phyloP scores from a whole-genome alignment of 2,888 invertebrate genomes.

The Gymnoscelis rufifasciata region DNA sequence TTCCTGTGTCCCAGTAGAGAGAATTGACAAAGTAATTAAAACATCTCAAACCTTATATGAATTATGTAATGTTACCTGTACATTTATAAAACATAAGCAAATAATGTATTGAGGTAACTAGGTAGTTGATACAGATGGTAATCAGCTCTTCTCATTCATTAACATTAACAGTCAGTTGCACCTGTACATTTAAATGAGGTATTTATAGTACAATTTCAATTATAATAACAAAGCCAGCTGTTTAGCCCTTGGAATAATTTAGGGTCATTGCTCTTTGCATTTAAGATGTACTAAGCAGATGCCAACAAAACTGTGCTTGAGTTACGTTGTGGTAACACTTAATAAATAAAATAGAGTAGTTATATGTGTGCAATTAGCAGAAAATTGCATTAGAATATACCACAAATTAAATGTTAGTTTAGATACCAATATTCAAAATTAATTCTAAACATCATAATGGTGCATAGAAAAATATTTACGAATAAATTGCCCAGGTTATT shows the following conservation, averaged over 20 bases:
- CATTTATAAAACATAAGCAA: constrained; percentile 21
- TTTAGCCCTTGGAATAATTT: constrained; percentile 32
- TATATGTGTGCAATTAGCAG: too few relatives aligned
- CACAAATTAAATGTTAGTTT: too few relatives aligned
- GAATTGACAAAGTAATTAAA: too few relatives aligned
- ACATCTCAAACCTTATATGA: too few relatives aligned
- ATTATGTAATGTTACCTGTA: constrained; percentile 15
- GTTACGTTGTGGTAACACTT: background rate
- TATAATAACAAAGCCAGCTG: constrained; percentile 14
- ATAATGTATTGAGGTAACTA: constrained; percentile 19
- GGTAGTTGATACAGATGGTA: constrained; percentile 11
- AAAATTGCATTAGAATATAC: background rate
- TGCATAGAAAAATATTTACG: background rate
- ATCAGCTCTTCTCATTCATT: constrained; percentile 23
- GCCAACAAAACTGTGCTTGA: background rate
- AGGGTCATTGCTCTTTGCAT: constrained; percentile 34
- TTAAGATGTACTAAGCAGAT: constrained; percentile 23
- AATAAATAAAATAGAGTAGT: background rate
- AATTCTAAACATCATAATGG: too few relatives aligned
- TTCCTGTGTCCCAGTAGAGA: too few relatives aligned
- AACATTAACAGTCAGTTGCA: constrained; percentile 30
- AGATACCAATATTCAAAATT: too few relatives aligned
- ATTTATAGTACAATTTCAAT: constrained; percentile 11
- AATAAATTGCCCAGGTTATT: background rate
- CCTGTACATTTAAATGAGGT: constrained; percentile 38